Evolutionary conservation across 2,888 invertebrate species (phyloP), one percentile per base, ranked within the genome.

Genomic region (Lacanobia wlatinum): DNA sequence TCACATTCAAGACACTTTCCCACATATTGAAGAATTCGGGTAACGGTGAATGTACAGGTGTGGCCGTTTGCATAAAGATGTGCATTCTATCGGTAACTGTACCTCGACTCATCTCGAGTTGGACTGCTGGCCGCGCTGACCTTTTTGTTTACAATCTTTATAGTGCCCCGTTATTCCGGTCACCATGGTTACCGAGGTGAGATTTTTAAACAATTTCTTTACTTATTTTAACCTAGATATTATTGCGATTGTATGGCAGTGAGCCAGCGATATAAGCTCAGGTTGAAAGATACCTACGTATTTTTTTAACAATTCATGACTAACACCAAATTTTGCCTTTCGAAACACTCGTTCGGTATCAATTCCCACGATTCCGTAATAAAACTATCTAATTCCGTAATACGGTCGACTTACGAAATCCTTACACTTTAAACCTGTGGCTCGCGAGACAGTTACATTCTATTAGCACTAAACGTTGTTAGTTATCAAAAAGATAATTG

Each of bases 41-140:
- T 86, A 86, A 84, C 86, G 86, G 86, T 85, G 70, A 84, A 85
- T 83, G 70, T 70, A 80, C 81, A 84, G 84, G 83, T 78, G 78
- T 68, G 83, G 71, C 12, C 66, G 72, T 74, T 83, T 80, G 84
- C 85, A 84, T 84, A 78, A 80, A 74, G 76, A 80, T 83, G 78
- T 84, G 82, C 82, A 84, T 80, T 80, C 78, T 84, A 79, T 85
- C 61, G 73, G 73, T 83, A 84, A 85, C 85, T 83, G 85, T 83
- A 81, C 62, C 65, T 66, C 58, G 69, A 65, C 63, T 78, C 85
- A 84, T 84, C 82, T 80, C 38, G 60, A 65, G 40, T 59, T 59
- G 59, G 53, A 66, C 59, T 52, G 63, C 16, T 21, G 50, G 72
- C 38, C 46, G 64, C 59, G 69, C 2, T 80, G 74, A 82, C 82